Base-by-base conservation (phyloP, 2,888 invertebrate species). In the Drosophila bunnanda region DNA sequence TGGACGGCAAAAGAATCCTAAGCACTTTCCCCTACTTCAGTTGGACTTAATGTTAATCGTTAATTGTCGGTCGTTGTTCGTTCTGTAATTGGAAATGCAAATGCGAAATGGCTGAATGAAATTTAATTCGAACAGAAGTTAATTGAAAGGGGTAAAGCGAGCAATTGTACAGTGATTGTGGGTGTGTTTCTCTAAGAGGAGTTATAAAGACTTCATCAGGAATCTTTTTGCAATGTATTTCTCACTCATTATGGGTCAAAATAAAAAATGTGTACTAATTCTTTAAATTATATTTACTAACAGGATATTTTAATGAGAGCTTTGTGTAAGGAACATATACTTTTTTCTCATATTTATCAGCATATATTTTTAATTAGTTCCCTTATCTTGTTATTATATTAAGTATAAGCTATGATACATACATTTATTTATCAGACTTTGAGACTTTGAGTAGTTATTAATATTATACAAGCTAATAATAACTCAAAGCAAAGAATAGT, bases 11-110 rank as follows among this genome's bases (percentile, higher is more conserved):
- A 43, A 73, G 46, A 57, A 65, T 65, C 57, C 59, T 64, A 85
- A 77, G 62, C 72, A 72, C 55, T 73, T 76, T 64, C 41, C 82
- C 80, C 80, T 58, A 60, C 87, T 78, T 78, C 80, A 66, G 60
- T 79, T 79, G 62, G 65, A 70, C 80, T 85, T 82, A 88, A 78
- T 69, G 75, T 82, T 90, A 88, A 86, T 85, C 82, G 80, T 80
- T 82, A 85, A 78, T 90, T 89, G 90, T 90, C 71, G 78, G 82
- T 83, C 79, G 78, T 73, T 77, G 79, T 83, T 91, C 89, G 90
- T 80, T 90, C 90, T 90, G 89, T 56, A 82, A 82, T 73, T 82
- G 39, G 74, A 78, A 80, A 50, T 44, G 69, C 22, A 74, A 15
- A 85, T 52, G 50, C 50, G 10, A 32, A 52, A 50, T 50, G 15